Evolutionary conservation across 2,888 invertebrate species (phyloP), one percentile per base, ranked within the genome.

Genomic region (Empis stercorea): DNA sequence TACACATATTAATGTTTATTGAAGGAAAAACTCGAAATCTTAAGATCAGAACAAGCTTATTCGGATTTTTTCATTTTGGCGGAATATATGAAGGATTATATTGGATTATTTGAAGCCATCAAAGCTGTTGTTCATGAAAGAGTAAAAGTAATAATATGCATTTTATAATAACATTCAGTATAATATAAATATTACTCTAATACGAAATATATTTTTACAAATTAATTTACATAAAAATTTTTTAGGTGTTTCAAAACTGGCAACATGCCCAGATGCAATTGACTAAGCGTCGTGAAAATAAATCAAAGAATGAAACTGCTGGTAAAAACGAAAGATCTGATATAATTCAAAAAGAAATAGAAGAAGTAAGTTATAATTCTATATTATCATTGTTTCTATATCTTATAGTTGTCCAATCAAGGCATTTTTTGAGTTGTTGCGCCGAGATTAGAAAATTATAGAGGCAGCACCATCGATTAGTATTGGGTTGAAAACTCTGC

Each of bases 251-350:
- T 72, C 96, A 97, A 71, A 87, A 86, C 61, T 97, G 97, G 93
- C 95, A 99, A 65, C 92, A 94, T 65, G 89, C 96, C 30, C 93
- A 96, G 68, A 83, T 89, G 73, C 91, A 87, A 71, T 71, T 99
- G 52, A 91, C 86, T 15, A 93, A 93, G 65, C 87, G 96, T 61
- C 79, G 96, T 47, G 97, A 99, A 67, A 83, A 83, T 58, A 95
- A 95, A 65, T 87, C 89, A 1, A 91, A 94, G 62, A 76, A 89
- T 39, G 96, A 97, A 62, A 73, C 94, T 51, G 84, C 88, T 13
- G 88, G 89, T 57, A 82, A 93, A 54, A 80, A 79, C 3, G 97
- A 99, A 62, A 93, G 93, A 66, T 76, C 87, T 32, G 87, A 88
- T 56, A 86, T 86, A 62, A 87, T 92, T 0, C 76, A 84, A 55